phyloP scores from a whole-genome alignment of 2,888 invertebrate genomes.

The Fabriciana adippe region DNA sequence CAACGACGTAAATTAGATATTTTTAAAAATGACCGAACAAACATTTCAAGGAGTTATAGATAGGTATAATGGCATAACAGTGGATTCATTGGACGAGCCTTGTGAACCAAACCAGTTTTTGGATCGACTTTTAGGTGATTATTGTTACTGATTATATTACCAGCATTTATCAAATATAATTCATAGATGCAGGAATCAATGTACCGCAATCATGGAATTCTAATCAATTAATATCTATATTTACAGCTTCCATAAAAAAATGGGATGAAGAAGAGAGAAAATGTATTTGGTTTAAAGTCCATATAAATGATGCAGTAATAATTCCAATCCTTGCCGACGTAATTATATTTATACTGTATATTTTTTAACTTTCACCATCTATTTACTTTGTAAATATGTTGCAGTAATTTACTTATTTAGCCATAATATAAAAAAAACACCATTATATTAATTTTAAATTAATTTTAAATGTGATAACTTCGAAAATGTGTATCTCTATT shows the following conservation, averaged over 20 bases:
- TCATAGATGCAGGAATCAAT: no score
- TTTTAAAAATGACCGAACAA: constrained; percentile 37
- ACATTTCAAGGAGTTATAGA: constrained; percentile 78
- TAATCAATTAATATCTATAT: background rate
- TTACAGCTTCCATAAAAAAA: constrained; percentile 85
- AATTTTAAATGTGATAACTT: no score
- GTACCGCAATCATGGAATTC: background rate
- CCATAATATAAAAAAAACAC: no score
- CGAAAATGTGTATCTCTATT: no score
- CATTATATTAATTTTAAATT: no score
- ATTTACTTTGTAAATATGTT: background rate
- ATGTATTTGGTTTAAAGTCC: constrained; percentile 92
- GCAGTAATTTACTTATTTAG: no score
- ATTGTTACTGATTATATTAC: background rate
- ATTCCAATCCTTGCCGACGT: constrained; percentile 89
- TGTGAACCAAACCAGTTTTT: constrained; percentile 78
- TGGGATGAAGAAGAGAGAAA: constrained; percentile 86
- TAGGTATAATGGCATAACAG: constrained; percentile 88
- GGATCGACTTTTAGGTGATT: constrained; percentile 81
- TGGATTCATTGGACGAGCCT: constrained; percentile 83
- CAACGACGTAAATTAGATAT: background rate
- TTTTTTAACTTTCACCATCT: background rate
- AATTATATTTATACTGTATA: constrained; percentile 42
- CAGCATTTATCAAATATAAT: constrained; percentile 4
- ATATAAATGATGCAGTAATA: constrained; percentile 86